A percentile compares a stretch with the other conserved stretches of the same genome.
Evolutionary conservation across 2,797 vertebrate genomes (phyloP).

Genomic region (Lepus oiostolus): DNA sequence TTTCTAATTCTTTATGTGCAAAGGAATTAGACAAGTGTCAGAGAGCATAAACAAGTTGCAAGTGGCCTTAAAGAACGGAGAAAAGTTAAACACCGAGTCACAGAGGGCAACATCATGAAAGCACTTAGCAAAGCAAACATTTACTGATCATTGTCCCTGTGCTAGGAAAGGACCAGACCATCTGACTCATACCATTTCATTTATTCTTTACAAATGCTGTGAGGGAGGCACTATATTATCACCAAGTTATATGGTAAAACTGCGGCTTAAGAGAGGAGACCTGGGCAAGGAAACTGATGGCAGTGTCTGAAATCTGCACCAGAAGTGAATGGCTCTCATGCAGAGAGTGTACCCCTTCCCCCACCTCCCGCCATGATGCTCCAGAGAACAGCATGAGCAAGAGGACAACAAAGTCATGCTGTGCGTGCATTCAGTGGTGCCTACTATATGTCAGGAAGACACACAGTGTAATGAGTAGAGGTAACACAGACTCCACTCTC

Average conservation of each 20-base stretch:
- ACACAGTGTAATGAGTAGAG: background rate
- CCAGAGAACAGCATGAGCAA: background rate
- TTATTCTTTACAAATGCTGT: background rate
- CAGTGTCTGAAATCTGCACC: background rate
- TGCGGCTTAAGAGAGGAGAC: background rate
- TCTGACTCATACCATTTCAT: background rate
- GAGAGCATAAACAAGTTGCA: background rate
- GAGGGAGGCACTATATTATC: too few relatives aligned
- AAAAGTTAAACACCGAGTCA: background rate
- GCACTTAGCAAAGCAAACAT: too few relatives aligned
- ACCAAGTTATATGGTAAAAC: background rate
- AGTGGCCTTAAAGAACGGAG: background rate
- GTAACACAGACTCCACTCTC: rapidly evolving
- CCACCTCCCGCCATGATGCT: background rate
- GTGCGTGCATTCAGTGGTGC: rapidly evolving
- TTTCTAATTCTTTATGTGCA: background rate
- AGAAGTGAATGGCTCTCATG: rapidly evolving
- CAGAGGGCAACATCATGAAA: background rate
- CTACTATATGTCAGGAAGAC: background rate
- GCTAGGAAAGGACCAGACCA: background rate
- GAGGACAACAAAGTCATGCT: background rate
- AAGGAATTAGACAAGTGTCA: background rate
- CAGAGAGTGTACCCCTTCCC: too few relatives aligned
- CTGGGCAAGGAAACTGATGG: background rate
- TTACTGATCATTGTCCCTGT: rapidly evolving